Percentiles rank a stretch among this genome's conserved stretches.
Conservation (phyloP, 2,888 invertebrate genomes). For the Encarsia formosa region DNA sequence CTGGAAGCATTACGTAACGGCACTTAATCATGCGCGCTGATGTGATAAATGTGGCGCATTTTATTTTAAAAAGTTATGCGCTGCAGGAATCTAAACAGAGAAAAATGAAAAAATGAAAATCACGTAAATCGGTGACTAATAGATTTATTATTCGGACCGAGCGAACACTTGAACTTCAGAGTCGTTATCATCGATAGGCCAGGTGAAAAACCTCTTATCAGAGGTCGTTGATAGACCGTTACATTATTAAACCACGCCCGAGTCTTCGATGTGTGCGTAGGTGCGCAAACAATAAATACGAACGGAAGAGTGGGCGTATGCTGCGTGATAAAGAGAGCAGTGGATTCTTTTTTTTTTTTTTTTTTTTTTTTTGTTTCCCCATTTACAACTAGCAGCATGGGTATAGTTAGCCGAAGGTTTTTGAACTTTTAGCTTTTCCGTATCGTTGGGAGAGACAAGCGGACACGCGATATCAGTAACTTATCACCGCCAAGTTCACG, state of each 20-base stretch:
- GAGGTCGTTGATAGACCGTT: slow-evolving; percentile 6
- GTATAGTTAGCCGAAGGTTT: background rate
- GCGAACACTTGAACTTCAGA: slow-evolving; percentile 2
- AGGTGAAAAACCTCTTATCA: slow-evolving; percentile 29
- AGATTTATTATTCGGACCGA: no score
- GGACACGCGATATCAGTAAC: no score
- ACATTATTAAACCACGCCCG: background rate
- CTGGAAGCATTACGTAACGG: no score
- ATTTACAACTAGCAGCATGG: background rate
- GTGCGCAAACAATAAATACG: slow-evolving; percentile 1
- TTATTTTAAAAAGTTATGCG: no score
- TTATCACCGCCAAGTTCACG: no score
- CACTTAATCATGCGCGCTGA: no score
- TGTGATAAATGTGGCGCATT: no score
- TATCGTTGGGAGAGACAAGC: no score
- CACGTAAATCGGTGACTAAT: no score
- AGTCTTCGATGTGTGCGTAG: background rate
- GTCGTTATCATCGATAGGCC: slow-evolving; percentile 1
- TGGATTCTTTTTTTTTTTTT: background rate
- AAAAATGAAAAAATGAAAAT: no score
- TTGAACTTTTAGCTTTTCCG: background rate
- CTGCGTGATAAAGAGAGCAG: background rate
- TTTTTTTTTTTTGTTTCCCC: background rate
- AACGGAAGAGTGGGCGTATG: no score
- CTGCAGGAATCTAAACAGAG: no score